Evolutionary conservation across 1,140 invertebrate genomes (phyloP).

Genomic region (Wasmannia auropunctata): DNA sequence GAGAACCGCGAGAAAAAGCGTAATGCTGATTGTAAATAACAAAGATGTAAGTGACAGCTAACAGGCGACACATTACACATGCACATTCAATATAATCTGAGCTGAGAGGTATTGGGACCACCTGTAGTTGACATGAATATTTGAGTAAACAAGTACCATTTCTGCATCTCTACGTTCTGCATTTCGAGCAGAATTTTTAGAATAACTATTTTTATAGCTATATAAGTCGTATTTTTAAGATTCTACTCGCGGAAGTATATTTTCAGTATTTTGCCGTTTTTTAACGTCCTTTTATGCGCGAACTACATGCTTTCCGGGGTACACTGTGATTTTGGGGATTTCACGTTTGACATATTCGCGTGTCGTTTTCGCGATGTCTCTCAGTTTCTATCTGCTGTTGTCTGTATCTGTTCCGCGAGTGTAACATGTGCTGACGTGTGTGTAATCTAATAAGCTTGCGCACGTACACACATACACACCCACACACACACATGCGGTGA

Average conservation of each 20-base stretch:
- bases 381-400: neutral
- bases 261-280: neutral
- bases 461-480: too few species aligned
- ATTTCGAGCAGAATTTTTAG: neutral
- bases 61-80: neutral
- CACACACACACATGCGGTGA: neutral
- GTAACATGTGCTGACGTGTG: neutral
- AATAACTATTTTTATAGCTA: neutral
- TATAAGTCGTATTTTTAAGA: neutral
- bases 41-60: neutral
- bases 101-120: neutral
- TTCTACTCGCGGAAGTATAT: neutral
- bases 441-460: constrained; percentile 3
- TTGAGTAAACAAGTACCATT: neutral
- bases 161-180: too few species aligned
- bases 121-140: neutral
- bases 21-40: constrained; percentile 11
- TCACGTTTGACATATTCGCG: neutral
- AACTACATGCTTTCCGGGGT: neutral
- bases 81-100: neutral
- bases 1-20: constrained; percentile 2
- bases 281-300: neutral
- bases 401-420: neutral
- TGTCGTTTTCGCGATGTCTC: neutral
- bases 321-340: neutral